phyloP scores from a whole-genome alignment of 1,140 invertebrate genomes.

The Formica exsecta region DNA sequence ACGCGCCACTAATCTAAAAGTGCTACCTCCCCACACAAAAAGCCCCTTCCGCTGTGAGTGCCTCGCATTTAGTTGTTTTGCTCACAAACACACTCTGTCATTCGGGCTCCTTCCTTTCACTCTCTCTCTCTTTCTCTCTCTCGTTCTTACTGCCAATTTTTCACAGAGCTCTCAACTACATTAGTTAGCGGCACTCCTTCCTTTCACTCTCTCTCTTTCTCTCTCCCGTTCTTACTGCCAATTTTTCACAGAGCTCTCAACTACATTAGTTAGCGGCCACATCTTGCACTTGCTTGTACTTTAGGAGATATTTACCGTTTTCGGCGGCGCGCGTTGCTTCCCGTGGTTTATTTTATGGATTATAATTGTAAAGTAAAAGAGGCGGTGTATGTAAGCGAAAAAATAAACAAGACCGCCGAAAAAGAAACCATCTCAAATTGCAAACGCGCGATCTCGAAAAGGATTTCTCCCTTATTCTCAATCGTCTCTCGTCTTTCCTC shows the following conservation, averaged over 20 bases:
- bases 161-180: conserved; percentile 72
- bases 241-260: conserved; percentile 68
- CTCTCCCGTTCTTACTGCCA: conserved; percentile 41
- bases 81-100: conserved; percentile 15
- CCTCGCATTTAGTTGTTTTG: conserved; percentile 53
- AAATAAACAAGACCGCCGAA: conserved; percentile 83
- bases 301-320: conserved; percentile 82
- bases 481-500: background rate
- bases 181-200: conserved; percentile 65
- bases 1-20: conserved; percentile 75
- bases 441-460: conserved; percentile 13
- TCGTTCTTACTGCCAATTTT: conserved; percentile 49
- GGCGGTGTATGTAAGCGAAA: conserved; percentile 75
- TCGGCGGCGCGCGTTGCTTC: conserved; percentile 80
- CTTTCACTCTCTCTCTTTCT: conserved; percentile 22
- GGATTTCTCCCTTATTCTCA: background rate
- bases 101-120: background rate
- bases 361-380: conserved; percentile 50
- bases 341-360: conserved; percentile 61
- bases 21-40: conserved; percentile 75
- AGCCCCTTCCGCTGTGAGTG: conserved; percentile 69
- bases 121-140: conserved; percentile 27
- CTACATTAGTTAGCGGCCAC: conserved; percentile 73
- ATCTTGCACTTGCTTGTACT: conserved; percentile 69
- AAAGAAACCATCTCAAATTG: conserved; percentile 84